Conservation (phyloP, 2,888 invertebrate species). For the Eudasyphora cyanicolor region DNA sequence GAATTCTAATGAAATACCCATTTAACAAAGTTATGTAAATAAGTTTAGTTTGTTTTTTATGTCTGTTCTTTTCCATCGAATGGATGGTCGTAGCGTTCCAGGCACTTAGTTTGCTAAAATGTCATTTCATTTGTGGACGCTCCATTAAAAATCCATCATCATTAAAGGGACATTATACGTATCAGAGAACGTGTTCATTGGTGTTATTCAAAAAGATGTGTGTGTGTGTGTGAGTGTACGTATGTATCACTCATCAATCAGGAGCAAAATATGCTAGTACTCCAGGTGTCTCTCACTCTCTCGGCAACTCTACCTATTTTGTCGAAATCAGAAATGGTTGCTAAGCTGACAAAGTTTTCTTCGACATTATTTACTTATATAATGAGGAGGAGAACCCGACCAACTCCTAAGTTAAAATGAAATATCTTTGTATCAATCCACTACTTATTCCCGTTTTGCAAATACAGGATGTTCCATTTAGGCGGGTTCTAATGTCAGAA, state of each 20-base stretch:
- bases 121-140: neutral
- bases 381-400: too few species aligned
- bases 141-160: slow-evolving; percentile 18
- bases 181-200: neutral
- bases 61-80: neutral
- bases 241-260: neutral
- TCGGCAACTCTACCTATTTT: too few species aligned
- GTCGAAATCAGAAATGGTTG: too few species aligned
- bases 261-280: neutral
- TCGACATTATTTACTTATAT: too few species aligned
- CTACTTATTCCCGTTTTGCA: too few species aligned
- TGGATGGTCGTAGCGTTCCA: neutral
- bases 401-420: too few species aligned
- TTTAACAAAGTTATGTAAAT: neutral
- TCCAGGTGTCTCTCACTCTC: neutral
- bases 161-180: slow-evolving; percentile 1
- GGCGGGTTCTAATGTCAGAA: too few species aligned
- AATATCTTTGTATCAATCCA: too few species aligned
- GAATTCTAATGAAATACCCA: neutral
- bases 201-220: neutral
- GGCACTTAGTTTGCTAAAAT: neutral
- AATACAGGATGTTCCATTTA: too few species aligned
- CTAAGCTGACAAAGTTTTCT: too few species aligned
- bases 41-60: too few species aligned
- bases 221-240: neutral